Evolutionary conservation across 1,140 invertebrate species (phyloP).

Genomic region (Elymnias hypermnestra): DNA sequence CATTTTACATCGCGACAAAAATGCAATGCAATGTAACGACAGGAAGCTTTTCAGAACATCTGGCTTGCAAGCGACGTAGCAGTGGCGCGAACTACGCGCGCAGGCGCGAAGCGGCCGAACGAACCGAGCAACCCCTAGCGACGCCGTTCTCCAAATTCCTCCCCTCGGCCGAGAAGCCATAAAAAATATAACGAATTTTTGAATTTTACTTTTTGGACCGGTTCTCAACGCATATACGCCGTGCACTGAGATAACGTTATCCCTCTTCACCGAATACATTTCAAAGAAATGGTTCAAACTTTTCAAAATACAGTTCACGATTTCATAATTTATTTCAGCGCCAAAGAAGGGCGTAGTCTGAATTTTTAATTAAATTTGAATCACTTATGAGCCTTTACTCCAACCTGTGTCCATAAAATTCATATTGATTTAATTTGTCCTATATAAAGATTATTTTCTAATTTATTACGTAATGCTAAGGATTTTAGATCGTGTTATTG

Average conservation of each 20-base stretch:
- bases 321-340: slow-evolving; percentile 14
- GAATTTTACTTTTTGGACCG: slow-evolving; percentile 62
- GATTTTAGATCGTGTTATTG: no score
- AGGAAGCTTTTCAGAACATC: slow-evolving; percentile 76
- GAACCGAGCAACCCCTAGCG: slow-evolving; percentile 68
- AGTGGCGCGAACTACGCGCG: slow-evolving; percentile 75
- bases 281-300: slow-evolving; percentile 5
- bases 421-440: no score
- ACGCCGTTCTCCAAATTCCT: slow-evolving; percentile 69
- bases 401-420: no score
- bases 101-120: slow-evolving; percentile 66
- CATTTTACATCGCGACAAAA: slow-evolving; percentile 66
- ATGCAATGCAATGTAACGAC: slow-evolving; percentile 64
- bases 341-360: no score
- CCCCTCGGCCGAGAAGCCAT: slow-evolving; percentile 66
- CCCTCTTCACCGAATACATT: slow-evolving; percentile 7
- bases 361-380: no score
- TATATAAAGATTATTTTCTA: no score
- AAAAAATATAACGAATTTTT: slow-evolving; percentile 76
- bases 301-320: slow-evolving; percentile 3
- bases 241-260: slow-evolving; percentile 25
- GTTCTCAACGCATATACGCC: slow-evolving; percentile 42
- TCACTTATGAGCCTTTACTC: no score
- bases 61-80: slow-evolving; percentile 73
- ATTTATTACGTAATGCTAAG: no score